Evolutionary conservation across 1,140 invertebrate genomes (phyloP), one percentile per base, ranked within the genome.

Genomic region (Mya arenaria): DNA sequence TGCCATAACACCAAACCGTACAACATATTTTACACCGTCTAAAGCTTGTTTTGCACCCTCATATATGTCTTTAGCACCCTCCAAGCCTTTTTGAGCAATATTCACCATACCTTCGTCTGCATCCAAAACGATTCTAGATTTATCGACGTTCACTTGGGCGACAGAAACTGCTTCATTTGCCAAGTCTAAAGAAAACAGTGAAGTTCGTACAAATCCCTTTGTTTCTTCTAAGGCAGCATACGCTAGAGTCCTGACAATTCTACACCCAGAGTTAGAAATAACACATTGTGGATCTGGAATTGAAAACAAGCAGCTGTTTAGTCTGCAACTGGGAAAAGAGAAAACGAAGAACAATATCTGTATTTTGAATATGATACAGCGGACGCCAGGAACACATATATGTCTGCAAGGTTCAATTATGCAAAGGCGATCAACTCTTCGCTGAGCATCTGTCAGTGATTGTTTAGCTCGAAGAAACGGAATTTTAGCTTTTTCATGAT

Each of bases 81-180:
- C 75, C 19, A 78, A 30, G 34, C 75, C 75, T 0, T 66, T 0
- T 17, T 68, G 15, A 1, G 75, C 75, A 6, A 78, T 15, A 23
- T 68, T 44, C 19, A 78, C 25, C 10, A 36, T 44, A 68, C 25
- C 75, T 2, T 8, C 34, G 4, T 39, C 75, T 28, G 68, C 56
- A 19, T 56, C 62, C 10, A 78, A 25, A 34, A 78, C 41, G 10
- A 68, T 63, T 13, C 75, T 15, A 48, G 75, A 66, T 58, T 78
- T 78, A 34, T 78, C 75, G 3, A 83, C 73, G 19, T 62, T 36
- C 28, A 78, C 28, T n/a, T 75, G 72, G n/a, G 81, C 73, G 23
- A 68, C 73, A 15, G 72, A 69, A 2, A 83, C 48, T 19, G 25
- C 72, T 13, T 23, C 73, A 48, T 78, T 68, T 3, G 81, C 81